Evolutionary conservation across 2,888 invertebrate species (phyloP), one percentile per base, ranked within the genome.

Genomic region (Heliconius cydno): DNA sequence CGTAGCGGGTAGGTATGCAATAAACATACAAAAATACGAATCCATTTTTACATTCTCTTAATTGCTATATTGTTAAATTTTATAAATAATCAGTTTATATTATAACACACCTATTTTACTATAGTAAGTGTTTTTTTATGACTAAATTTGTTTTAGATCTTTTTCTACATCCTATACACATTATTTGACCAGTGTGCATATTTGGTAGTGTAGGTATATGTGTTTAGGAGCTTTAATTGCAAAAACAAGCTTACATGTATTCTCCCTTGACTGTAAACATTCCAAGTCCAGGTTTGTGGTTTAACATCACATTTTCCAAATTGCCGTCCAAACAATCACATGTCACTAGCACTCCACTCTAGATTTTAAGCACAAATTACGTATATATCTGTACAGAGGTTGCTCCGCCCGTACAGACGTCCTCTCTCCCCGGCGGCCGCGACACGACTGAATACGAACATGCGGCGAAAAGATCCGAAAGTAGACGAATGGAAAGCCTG

Each of bases 371-470:
- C 57, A 73, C 72, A 73, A 73, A 73, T 73, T 57, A 57, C 72
- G 72, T 60, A 30, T 28, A 46, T 65, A n/a, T 30, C 15, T 19
- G 28, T n/a, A 57, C n/a, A 65, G 60, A 41, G 19, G 19, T 6
- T 70, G 15, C 38, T 12, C 28, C 25, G 3, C 30, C 7, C 34
- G 7, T 9, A 1, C 34, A 34, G 4, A 57, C 7, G 46, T 34
- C 19, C 57, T 57, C 25, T 22, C 52, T 13, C 60, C n/a, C 5
- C 73, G 77, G 52, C 60, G 79, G 34, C 3, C 72, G 67, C 57
- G 72, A 28, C 79, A 72, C 79, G 81, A 81, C 81, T 78, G 76
- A 12, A 72, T 46, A 41, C 75, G 72, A 46, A 71, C 77, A 22
- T 15, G 63, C 71, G 25, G 13, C 82, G 82, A 76, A 30, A 13